Evolutionary conservation across 2,888 invertebrate genomes (phyloP), one percentile per base, ranked within the genome.

Genomic region (Noctuana brunneofusca): DNA sequence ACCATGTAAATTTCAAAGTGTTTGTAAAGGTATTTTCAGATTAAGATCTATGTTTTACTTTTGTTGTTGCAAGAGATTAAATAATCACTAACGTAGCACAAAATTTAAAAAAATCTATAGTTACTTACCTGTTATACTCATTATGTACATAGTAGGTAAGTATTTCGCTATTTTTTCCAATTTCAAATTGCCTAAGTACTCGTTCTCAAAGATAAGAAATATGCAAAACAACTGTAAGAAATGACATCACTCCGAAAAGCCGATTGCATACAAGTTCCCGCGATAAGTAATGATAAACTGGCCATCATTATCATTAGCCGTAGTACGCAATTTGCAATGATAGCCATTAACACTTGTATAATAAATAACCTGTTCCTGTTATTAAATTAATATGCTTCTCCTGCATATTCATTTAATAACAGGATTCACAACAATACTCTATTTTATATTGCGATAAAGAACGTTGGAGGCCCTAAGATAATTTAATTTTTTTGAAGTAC

Each of bases 271-370:
- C 52, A 58, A 58, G 58, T 52, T 52, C 35, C 14, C 27, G 43
- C 52, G 59, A 59, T 59, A 53, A 52, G 41, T 53, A 59, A 59
- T 53, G 52, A 59, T 43, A 27, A 38, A 58, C 49, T 18, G 18
- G 41, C 12, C 38, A 27, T 59, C 58, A 59, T 59, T 59, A 59
- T 59, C 58, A 59, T 59, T 59, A 59, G 20, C 43, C 6, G 22
- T 18, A 43, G 52, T 59, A 59, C 52, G 58, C 58, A 59, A 59
- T 59, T 59, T 59, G 52, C 58, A 59, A 59, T 59, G 58, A 59
- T 59, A 59, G 52, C 38, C 20, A 59, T 59, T 59, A 58, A 58
- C 38, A 59, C 58, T 30, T 52, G 58, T 52, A 41, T 50, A 41
- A 41, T 41, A 52, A 41, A 35, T 35, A 59, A 59, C 58, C 58